Evolutionary conservation across 2,888 invertebrate genomes (phyloP), one percentile per base, ranked within the genome.

Genomic region (Gastrophysa polygoni): DNA sequence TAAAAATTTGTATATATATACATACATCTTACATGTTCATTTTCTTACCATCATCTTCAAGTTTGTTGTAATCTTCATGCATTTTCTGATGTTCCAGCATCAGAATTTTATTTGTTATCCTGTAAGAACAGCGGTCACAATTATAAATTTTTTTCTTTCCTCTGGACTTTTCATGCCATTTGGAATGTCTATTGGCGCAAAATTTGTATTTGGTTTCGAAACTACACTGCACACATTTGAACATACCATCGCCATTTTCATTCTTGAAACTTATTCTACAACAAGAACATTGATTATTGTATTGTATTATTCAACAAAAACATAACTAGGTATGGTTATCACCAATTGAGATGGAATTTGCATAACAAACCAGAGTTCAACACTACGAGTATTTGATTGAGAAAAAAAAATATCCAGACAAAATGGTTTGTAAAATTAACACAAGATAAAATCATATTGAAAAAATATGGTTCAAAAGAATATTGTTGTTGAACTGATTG

Each of bases 181-280:
- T 54, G 21, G 54, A 43, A 24, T 47, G 48, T 14, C 57, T 38
- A 20, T 49, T 20, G 1, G 61, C 57, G 16, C 46, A 52, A 32
- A 47, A 29, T 29, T 47, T 21, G 29, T 52, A 51, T 47, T 57
- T 61, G 6, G 61, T 61, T 47, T 57, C 51, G 17, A 61, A 61
- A 24, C 57, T 57, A 32, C 61, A 61, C 17, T 34, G 28, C 46
- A 38, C 51, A 29, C 61, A 61, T 32, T 61, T 61, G 47, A 46
- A 61, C 1, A 51, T 10, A 11, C 29, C 47, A 28, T 48, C 49
- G 17, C 50, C 50, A 8, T 50, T 21, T 3, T 24, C 21, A 34
- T 57, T 48, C 17, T 21, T 48, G 3, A 49, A 32, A 57, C 28
- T 46, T 34, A 32, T 38, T 21, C 34, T 46, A 21, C n/a, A 24